Percentiles rank a stretch among this genome's conserved stretches.
Conservation (phyloP, 2,888 invertebrate genomes). For the Acanthococcus lagerstroemiae region DNA sequence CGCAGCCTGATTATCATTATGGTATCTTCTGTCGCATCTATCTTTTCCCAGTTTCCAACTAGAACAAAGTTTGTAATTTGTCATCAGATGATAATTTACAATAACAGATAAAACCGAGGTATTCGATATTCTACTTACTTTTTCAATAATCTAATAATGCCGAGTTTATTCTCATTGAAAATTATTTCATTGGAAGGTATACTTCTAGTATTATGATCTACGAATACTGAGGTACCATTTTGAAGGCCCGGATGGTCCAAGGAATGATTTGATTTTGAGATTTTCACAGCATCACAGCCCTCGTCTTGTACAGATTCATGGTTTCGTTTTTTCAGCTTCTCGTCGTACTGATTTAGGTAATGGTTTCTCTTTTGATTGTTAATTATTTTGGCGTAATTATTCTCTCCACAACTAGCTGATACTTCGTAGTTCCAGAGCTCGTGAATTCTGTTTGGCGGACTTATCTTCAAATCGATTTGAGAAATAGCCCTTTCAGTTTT, state of each 20-base stretch:
- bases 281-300: not conserved
- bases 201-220: not conserved
- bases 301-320: not conserved
- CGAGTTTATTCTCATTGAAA: constrained; percentile 17
- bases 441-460: not conserved
- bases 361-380: constrained; percentile 1
- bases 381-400: not conserved
- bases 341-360: not conserved
- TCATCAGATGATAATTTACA: not conserved
- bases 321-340: not conserved
- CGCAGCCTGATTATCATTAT: not conserved
- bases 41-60: constrained; percentile 14
- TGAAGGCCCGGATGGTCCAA: not conserved
- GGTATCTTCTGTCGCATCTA: not conserved
- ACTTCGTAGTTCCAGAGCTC: not conserved
- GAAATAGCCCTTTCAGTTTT: constrained; percentile 17
- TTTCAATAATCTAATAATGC: constrained; percentile 16
- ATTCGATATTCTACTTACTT: not conserved
- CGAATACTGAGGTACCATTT: not conserved
- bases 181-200: not conserved
- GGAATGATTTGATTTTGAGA: too few relatives aligned
- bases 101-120: not conserved
- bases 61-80: not conserved
- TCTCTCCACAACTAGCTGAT: not conserved
- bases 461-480: constrained; percentile 8